These are phyloP conservation scores for Cranoglanis bouderius DNA, from an alignment of 2,113 vertebrate species.

Conservation along the genomic window DNA sequence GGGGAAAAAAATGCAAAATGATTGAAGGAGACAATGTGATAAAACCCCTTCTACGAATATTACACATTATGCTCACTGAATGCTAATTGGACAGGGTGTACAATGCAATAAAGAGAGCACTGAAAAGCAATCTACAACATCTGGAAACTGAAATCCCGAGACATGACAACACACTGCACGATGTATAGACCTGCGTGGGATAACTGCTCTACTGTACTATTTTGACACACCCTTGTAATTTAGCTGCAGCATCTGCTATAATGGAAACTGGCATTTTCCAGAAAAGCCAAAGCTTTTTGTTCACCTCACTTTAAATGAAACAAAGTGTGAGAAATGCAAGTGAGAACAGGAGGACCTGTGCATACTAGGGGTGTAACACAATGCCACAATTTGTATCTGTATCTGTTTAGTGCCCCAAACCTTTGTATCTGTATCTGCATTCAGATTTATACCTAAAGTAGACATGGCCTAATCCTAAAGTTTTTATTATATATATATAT, in stretches of 20 bases:
- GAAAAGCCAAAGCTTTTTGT: background rate
- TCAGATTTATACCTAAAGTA: background rate
- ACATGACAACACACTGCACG: background rate
- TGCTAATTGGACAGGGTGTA: background rate
- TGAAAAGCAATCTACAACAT: background rate
- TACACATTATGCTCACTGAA: background rate
- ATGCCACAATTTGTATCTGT: background rate
- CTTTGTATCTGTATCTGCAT: background rate
- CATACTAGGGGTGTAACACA: background rate
- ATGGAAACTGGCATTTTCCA: background rate
- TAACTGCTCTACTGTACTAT: conserved; percentile 1
- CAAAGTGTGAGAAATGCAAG: background rate
- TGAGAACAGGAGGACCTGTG: background rate
- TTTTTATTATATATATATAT: no score
- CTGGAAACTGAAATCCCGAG: background rate
- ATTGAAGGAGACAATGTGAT: conserved; percentile 50
- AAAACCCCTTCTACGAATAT: background rate
- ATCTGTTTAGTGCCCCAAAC: background rate
- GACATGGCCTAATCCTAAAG: background rate
- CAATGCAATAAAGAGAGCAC: background rate
- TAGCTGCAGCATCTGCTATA: background rate
- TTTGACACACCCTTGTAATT: background rate
- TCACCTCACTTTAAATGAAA: background rate
- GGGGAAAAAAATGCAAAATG: conserved; percentile 30
- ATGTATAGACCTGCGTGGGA: background rate